Evolutionary conservation across 1,140 invertebrate species (phyloP).

Genomic region (Nasonia longicornis): DNA sequence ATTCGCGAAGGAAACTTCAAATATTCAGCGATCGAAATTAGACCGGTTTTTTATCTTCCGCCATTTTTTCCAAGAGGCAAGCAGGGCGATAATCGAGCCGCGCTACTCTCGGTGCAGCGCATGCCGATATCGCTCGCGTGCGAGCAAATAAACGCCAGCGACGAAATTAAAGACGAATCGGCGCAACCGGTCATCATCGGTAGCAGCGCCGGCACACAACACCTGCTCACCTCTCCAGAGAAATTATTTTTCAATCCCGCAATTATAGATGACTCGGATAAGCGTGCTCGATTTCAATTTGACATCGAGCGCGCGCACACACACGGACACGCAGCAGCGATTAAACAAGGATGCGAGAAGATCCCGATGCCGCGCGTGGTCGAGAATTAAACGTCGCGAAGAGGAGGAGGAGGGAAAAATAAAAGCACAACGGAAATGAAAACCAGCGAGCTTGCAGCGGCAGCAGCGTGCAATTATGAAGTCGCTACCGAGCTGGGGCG

Average conservation of each 20-base stretch:
- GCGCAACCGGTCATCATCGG: slow-evolving; percentile 29
- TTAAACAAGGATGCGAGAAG: neutral
- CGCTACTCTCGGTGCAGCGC: neutral
- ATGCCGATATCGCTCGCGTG: neutral
- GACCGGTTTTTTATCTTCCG: neutral
- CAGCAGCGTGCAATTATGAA: slow-evolving; percentile 16
- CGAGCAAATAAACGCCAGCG: neutral
- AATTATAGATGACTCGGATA: slow-evolving; percentile 43
- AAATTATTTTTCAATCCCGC: slow-evolving; percentile 42
- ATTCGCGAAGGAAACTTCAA: no score
- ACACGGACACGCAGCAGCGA: neutral
- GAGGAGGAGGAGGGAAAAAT: neutral
- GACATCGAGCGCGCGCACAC: slow-evolving; percentile 7
- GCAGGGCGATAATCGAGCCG: neutral
- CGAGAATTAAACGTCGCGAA: slow-evolving; percentile 12
- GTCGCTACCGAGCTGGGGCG: neutral
- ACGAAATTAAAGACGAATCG: slow-evolving; percentile 31
- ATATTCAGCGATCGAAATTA: no score
- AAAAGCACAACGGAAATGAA: neutral
- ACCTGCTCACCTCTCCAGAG: slow-evolving; percentile 6
- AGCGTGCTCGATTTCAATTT: slow-evolving; percentile 38
- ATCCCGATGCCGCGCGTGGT: neutral
- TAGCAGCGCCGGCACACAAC: neutral
- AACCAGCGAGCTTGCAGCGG: neutral
- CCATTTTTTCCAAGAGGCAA: neutral